Evolutionary conservation across 2,797 vertebrate genomes (phyloP).

Genomic region (Danio albolineatus): DNA sequence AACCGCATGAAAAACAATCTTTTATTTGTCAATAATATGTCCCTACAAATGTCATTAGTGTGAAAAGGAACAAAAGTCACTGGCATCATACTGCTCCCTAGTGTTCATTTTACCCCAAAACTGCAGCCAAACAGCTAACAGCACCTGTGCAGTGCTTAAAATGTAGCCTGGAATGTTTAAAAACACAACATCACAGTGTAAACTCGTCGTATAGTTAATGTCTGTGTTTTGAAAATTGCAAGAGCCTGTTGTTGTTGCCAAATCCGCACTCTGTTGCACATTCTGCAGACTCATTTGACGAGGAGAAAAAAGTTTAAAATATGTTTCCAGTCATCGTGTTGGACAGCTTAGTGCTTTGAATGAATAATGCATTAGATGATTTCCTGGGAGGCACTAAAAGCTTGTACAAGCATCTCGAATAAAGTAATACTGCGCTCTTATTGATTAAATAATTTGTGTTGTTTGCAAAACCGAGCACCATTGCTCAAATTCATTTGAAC

Average conservation of each 20-base stretch:
- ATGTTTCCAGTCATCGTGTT: constrained; percentile 19
- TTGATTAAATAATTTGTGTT: constrained; percentile 9
- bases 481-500: not conserved
- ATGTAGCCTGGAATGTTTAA: not conserved
- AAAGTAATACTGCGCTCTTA: constrained; percentile 11
- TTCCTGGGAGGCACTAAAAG: constrained; percentile 18
- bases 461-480: constrained; percentile 9
- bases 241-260: not conserved
- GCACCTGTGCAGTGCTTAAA: not conserved
- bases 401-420: constrained; percentile 5
- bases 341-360: not conserved
- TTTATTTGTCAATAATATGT: too few species aligned
- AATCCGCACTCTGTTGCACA: not conserved
- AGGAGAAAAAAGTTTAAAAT: not conserved
- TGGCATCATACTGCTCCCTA: too few species aligned
- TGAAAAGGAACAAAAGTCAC: too few species aligned
- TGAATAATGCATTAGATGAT: constrained; percentile 38
- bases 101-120: too few species aligned
- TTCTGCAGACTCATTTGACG: constrained; percentile 9
- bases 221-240: not conserved
- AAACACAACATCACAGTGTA: not conserved
- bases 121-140: too few species aligned
- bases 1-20: too few species aligned
- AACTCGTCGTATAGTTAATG: too few species aligned
- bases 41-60: too few species aligned